These are phyloP conservation scores for Diachasma alloeum DNA, from an alignment of 1,140 invertebrate genomes.

Conservation along the genomic window DNA sequence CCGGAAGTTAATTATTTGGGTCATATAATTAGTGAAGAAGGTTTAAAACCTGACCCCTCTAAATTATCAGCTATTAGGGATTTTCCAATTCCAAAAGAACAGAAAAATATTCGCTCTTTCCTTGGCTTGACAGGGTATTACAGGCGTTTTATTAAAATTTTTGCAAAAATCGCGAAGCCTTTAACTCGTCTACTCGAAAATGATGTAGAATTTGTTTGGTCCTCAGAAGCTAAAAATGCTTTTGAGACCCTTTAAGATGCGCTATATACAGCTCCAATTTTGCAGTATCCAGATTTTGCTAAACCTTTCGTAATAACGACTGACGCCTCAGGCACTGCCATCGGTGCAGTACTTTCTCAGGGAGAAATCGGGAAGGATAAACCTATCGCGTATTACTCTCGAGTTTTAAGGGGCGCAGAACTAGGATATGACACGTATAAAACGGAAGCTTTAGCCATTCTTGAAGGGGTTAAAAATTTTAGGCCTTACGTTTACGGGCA, in stretches of 20 bases:
- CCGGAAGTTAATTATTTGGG: neutral
- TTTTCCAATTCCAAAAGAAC: neutral
- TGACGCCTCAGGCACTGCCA: neutral
- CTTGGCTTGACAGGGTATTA: conserved; percentile 11
- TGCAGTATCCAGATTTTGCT: neutral
- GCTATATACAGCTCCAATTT: neutral
- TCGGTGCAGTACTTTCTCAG: neutral
- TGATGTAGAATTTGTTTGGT: neutral
- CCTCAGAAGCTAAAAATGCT: neutral
- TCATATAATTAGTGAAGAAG: conserved; percentile 1
- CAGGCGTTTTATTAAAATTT: neutral
- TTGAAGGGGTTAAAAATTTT: neutral
- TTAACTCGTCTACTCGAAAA: neutral
- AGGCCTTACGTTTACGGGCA: conserved; percentile 4
- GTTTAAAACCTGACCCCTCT: neutral
- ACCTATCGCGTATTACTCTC: neutral
- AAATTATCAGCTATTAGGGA: neutral
- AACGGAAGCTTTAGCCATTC: neutral
- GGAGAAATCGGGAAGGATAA: neutral
- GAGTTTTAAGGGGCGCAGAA: conserved; percentile 11
- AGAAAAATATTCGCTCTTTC: neutral
- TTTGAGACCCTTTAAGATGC: neutral
- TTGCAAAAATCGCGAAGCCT: conserved; percentile 9
- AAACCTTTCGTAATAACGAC: neutral
- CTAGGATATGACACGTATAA: neutral